These are phyloP conservation scores for Chrysemys picta DNA, from an alignment of 2,113 vertebrate genomes.

Conservation along the genomic window DNA sequence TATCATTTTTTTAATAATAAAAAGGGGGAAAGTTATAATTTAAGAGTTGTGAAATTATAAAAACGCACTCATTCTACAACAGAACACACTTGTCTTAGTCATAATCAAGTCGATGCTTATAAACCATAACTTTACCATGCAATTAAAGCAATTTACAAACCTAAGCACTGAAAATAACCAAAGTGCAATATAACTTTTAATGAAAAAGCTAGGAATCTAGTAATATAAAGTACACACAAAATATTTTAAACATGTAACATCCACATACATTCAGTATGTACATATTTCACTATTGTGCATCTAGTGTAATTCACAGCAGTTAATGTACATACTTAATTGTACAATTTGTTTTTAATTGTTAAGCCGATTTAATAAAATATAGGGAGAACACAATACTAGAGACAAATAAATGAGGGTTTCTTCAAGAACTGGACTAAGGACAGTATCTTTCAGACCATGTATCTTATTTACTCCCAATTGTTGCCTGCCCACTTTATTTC, in stretches of 20 bases:
- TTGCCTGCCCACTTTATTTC: constrained; percentile 68
- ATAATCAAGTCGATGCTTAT: background rate
- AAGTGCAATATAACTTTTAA: background rate
- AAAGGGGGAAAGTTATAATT: background rate
- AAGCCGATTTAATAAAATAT: constrained; percentile 18
- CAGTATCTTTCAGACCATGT: constrained; percentile 34
- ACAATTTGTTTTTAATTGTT: background rate
- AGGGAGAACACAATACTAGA: background rate
- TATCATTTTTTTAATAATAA: background rate
- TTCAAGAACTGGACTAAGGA: constrained; percentile 43
- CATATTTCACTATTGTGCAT: background rate
- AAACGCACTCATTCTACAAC: background rate
- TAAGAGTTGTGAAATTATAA: background rate
- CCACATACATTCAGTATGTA: background rate
- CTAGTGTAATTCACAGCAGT: background rate
- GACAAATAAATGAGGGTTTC: background rate
- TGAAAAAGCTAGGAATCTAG: background rate
- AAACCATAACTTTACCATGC: constrained; percentile 6
- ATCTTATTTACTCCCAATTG: constrained; percentile 57
- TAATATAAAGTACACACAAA: background rate
- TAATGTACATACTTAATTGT: background rate
- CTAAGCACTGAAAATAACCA: background rate
- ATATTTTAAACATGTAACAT: background rate
- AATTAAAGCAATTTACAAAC: background rate
- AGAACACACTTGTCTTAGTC: background rate